A percentile compares a stretch with the other conserved stretches of the same genome.
phyloP scores from a whole-genome alignment of 2,113 vertebrate genomes.

The Brienomyrus brachyistius region DNA sequence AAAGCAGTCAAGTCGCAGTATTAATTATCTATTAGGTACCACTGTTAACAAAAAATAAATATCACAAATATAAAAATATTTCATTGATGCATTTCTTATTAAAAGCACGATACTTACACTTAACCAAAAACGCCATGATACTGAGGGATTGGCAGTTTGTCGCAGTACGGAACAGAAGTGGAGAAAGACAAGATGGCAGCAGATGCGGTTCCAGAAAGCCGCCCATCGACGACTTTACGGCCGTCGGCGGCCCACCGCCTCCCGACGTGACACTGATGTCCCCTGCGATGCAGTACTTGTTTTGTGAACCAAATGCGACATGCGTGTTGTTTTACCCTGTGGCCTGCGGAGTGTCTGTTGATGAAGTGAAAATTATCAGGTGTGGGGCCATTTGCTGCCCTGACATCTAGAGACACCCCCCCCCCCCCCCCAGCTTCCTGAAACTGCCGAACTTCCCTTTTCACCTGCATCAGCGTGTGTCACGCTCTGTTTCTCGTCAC shows the following conservation, averaged over 20 bases:
- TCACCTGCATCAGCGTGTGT: neutral
- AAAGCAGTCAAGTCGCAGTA: neutral
- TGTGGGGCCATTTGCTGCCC: neutral
- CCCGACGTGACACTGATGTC: constrained; percentile 25
- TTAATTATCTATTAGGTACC: neutral
- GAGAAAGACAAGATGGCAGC: neutral
- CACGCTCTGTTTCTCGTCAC: neutral
- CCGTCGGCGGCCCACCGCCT: neutral
- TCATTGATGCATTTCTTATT: neutral
- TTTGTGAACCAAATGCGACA: neutral
- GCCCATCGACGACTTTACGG: neutral
- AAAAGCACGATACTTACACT: neutral
- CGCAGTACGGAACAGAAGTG: neutral
- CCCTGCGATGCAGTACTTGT: constrained; percentile 15
- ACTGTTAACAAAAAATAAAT: neutral
- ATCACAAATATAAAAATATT: neutral
- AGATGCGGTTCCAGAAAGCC: neutral
- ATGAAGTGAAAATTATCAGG: constrained; percentile 2
- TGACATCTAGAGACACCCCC: neutral
- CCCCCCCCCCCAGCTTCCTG: neutral
- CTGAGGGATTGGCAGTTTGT: neutral
- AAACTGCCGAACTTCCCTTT: neutral
- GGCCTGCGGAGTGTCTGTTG: neutral
- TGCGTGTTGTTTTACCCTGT: neutral
- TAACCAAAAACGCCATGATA: neutral